These are phyloP conservation scores for Grus americana DNA, from an alignment of 2,113 vertebrate genomes.

Conservation along the genomic window DNA sequence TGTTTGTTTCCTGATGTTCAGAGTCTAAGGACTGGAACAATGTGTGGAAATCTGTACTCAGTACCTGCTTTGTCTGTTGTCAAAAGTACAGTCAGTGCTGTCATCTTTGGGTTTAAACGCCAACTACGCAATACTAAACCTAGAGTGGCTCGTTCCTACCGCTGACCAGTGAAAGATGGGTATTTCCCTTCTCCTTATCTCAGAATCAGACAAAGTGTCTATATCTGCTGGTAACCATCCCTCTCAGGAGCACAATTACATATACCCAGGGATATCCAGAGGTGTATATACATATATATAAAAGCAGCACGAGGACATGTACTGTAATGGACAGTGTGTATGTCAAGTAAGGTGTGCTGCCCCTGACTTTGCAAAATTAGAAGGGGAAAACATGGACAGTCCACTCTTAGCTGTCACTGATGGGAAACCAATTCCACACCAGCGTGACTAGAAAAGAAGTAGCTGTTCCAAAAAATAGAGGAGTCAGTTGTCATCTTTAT, in stretches of 20 bases:
- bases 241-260: not conserved
- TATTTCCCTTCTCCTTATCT: not conserved
- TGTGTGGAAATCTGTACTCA: not conserved
- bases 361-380: not conserved
- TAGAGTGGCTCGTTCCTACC: rapidly evolving
- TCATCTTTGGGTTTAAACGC: not conserved
- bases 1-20: not conserved
- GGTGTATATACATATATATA: no score
- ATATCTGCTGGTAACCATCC: not conserved
- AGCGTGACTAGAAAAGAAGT: not conserved
- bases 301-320: rapidly evolving
- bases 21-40: not conserved
- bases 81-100: not conserved
- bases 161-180: not conserved
- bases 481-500: not conserved
- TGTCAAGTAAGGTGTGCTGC: not conserved
- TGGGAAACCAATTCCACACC: not conserved
- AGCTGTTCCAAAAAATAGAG: not conserved
- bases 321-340: rapidly evolving
- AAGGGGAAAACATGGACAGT: not conserved
- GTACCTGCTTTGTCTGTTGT: not conserved
- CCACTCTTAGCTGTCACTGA: not conserved
- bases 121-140: not conserved
- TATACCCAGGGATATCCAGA: not conserved
- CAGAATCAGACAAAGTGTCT: not conserved